These are phyloP conservation scores for Diadegma fenestrale DNA, from an alignment of 2,888 invertebrate species.

Conservation along the genomic window DNA sequence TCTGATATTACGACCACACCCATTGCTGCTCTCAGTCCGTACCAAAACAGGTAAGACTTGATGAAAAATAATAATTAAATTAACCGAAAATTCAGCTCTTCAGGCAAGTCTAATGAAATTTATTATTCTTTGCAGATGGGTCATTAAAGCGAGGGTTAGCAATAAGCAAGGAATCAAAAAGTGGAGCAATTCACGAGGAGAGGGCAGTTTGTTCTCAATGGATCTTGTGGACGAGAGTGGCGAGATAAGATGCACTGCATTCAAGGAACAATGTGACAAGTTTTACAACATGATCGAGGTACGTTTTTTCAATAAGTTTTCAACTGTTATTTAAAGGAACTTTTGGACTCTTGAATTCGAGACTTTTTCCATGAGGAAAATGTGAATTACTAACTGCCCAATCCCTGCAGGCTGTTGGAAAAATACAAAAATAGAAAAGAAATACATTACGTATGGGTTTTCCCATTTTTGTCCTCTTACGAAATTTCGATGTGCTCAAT, in stretches of 20 bases:
- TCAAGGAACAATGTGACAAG: slow-evolving; percentile 94
- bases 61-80: neutral
- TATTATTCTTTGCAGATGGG: slow-evolving; percentile 88
- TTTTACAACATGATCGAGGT: slow-evolving; percentile 96
- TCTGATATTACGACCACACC: slow-evolving; percentile 85
- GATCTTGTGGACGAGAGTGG: slow-evolving; percentile 97
- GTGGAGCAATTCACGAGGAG: slow-evolving; percentile 97
- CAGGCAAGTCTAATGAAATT: neutral
- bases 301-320: slow-evolving; percentile 52
- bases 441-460: neutral
- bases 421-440: neutral
- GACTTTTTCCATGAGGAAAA: too few species aligned
- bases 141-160: slow-evolving; percentile 95
- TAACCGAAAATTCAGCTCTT: neutral
- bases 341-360: neutral
- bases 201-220: slow-evolving; percentile 97
- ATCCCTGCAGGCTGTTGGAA: too few species aligned
- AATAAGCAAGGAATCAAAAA: slow-evolving; percentile 92
- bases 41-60: slow-evolving; percentile 92
- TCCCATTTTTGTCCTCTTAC: neutral
- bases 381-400: too few species aligned
- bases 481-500: neutral
- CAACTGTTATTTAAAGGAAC: neutral
- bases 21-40: slow-evolving; percentile 95
- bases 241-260: slow-evolving; percentile 96